phyloP scores from a whole-genome alignment of 2,113 vertebrate genomes.

The Xyliphius kryptos region DNA sequence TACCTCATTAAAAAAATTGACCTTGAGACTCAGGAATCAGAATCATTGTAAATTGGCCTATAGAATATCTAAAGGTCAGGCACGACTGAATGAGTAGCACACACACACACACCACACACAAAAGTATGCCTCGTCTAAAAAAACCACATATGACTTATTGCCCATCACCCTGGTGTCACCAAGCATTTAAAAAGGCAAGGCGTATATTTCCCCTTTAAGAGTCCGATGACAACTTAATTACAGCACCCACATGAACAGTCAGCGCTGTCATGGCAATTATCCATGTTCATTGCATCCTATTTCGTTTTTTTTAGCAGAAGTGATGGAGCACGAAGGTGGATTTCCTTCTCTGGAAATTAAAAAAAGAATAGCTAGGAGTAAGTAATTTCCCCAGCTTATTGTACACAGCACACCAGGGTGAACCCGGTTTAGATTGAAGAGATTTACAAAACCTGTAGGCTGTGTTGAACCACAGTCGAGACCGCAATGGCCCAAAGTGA shows the following conservation, averaged over 20 bases:
- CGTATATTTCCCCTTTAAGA: conserved; percentile 4
- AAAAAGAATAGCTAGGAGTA: background rate
- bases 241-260: conserved; percentile 1
- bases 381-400: background rate
- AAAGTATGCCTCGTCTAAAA: too few species aligned
- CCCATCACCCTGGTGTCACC: too few species aligned
- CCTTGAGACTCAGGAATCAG: too few species aligned
- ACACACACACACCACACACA: too few species aligned
- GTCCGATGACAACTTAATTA: conserved; percentile 12
- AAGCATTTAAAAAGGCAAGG: background rate
- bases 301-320: background rate
- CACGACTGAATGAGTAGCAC: too few species aligned
- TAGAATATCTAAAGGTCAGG: too few species aligned
- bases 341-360: background rate
- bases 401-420: background rate
- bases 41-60: too few species aligned
- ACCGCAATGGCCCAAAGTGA: background rate
- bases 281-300: background rate
- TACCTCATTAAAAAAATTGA: too few species aligned
- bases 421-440: background rate
- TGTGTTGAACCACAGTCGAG: background rate
- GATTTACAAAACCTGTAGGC: background rate
- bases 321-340: background rate
- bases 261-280: background rate
- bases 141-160: too few species aligned